Evolutionary conservation across 2,888 invertebrate species (phyloP).

Genomic region (Cylindroiulus punctatus): DNA sequence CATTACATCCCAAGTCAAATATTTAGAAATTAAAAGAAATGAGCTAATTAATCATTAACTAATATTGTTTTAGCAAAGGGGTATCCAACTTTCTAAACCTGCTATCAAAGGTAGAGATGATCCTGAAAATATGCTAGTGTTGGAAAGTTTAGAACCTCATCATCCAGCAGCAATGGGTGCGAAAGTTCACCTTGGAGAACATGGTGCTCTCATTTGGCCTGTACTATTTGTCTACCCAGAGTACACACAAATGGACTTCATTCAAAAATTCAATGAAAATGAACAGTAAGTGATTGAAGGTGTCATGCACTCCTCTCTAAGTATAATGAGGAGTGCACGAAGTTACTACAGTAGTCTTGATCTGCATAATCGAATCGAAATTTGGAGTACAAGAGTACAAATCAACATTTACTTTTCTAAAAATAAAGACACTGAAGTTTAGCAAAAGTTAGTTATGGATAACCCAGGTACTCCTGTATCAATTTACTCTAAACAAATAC

Average conservation of each 20-base stretch:
- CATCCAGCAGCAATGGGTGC: constrained; percentile 54
- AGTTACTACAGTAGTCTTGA: too few species aligned
- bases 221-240: constrained; percentile 90
- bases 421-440: too few species aligned
- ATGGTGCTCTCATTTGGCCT: constrained; percentile 81
- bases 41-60: background rate
- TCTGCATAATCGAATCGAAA: too few species aligned
- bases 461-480: too few species aligned
- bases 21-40: background rate
- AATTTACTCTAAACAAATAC: too few species aligned
- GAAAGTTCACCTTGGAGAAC: constrained; percentile 66
- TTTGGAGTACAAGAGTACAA: too few species aligned
- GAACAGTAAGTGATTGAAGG: constrained; percentile 68
- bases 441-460: too few species aligned
- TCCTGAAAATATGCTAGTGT: background rate
- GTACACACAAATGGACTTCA: constrained; percentile 84
- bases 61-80: background rate
- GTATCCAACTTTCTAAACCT: constrained; percentile 4
- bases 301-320: background rate
- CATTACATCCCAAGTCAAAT: too few species aligned
- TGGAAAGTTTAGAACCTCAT: constrained; percentile 50
- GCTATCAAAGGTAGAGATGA: background rate
- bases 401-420: too few species aligned
- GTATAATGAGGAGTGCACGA: background rate
- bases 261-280: constrained; percentile 82